Percentiles rank a stretch among this genome's conserved stretches.
These are phyloP conservation scores for Tethya wilhelma DNA, from an alignment of 37 sponge, comb jelly and placozoan genomes.

Conservation along the genomic window DNA sequence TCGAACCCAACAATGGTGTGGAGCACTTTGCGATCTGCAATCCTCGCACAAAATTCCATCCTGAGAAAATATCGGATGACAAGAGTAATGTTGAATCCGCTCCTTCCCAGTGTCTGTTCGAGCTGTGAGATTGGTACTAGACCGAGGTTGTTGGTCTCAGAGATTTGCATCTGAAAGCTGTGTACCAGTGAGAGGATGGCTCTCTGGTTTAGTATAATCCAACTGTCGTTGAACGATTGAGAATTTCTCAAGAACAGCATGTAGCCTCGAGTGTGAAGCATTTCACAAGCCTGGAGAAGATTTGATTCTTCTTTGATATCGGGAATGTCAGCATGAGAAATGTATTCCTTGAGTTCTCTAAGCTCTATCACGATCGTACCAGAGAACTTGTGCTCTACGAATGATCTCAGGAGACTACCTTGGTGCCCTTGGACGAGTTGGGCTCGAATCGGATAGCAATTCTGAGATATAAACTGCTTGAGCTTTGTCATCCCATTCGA, in stretches of 20 bases:
- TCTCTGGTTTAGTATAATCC: slow-evolving; percentile 30
- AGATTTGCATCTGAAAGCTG: slow-evolving; percentile 17
- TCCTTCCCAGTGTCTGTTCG: slow-evolving; percentile 14
- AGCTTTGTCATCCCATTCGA: slow-evolving; percentile 14
- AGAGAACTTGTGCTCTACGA: slow-evolving; percentile 24
- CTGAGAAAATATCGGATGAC: slow-evolving; percentile 16
- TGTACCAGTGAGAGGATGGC: slow-evolving; percentile 26
- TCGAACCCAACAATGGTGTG: slow-evolving; percentile 24
- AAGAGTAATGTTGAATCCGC: slow-evolving; percentile 30
- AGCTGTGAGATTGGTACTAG: slow-evolving; percentile 26
- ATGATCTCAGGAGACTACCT: slow-evolving; percentile 13
- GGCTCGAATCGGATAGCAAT: slow-evolving; percentile 10
- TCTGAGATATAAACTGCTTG: slow-evolving; percentile 9
- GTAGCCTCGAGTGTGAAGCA: slow-evolving; percentile 32
- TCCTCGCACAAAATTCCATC: slow-evolving; percentile 33
- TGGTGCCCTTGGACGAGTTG: background rate
- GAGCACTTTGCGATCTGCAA: background rate
- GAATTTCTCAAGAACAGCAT: background rate
- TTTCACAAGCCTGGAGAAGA: slow-evolving; percentile 1
- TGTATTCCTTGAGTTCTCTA: slow-evolving; percentile 2
- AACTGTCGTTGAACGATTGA: background rate
- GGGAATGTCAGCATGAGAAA: slow-evolving; percentile 18
- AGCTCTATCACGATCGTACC: slow-evolving; percentile 12
- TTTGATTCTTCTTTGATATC: slow-evolving; percentile 1
- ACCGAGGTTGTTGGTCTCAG: slow-evolving; percentile 8